Conservation (phyloP, 2,888 invertebrate species). For the Platypus cylindrus region DNA sequence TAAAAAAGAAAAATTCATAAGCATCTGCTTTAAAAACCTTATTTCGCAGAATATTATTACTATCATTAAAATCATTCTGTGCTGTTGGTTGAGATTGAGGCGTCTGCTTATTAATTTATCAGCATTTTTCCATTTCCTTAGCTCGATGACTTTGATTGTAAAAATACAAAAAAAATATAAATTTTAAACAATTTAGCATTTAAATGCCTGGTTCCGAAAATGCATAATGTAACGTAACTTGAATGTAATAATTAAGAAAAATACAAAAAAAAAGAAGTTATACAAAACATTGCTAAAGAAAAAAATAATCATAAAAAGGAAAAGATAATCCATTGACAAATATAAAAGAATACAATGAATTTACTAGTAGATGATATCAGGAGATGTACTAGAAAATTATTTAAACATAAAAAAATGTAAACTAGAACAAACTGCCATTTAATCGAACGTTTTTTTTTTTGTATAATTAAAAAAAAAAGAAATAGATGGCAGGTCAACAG, state of each 20-base stretch:
- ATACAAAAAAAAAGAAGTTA: slow-evolving; percentile 5
- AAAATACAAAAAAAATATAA: no score
- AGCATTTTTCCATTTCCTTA: no score
- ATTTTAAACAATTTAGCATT: no score
- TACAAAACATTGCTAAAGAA: slow-evolving; percentile 26
- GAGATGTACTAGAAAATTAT: slow-evolving; percentile 27
- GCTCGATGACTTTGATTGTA: no score
- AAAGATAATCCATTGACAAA: slow-evolving; percentile 38
- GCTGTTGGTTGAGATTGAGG: no score
- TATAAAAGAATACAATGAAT: slow-evolving; percentile 39
- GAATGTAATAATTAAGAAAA: not conserved
- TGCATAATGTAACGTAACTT: no score
- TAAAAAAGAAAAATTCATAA: no score
- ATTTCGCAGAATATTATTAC: no score
- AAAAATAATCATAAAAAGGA: slow-evolving; percentile 16
- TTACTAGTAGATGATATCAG: slow-evolving; percentile 34
- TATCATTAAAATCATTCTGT: no score
- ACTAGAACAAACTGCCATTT: slow-evolving; percentile 37
- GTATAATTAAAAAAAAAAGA: slow-evolving; percentile 24
- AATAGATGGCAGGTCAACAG: slow-evolving; percentile 30
- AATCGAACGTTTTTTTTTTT: slow-evolving; percentile 29
- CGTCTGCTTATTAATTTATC: no score
- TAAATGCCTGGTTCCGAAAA: no score
- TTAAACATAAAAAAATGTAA: slow-evolving; percentile 24
- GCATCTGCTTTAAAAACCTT: no score